Evolutionary conservation across 2,113 vertebrate species (phyloP), one percentile per base, ranked within the genome.

Genomic region (Eolophus roseicapilla): DNA sequence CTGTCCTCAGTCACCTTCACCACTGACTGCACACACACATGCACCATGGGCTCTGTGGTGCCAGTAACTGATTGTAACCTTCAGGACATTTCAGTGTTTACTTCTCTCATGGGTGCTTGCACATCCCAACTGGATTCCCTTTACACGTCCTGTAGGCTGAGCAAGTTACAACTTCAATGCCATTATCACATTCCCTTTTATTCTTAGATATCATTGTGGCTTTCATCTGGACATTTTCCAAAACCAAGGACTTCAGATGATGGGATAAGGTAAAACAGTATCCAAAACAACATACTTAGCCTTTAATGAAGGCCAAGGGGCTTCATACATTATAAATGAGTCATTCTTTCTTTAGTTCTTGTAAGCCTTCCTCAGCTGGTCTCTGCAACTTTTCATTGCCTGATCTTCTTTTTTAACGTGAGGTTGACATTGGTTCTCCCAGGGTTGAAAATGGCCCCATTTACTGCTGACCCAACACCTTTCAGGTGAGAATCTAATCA

Each of bases 301-400:
- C 37, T 82, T 91, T 88, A 90, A 90, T 81, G 92, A 96, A 80
- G 90, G 71, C 55, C 79, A 74, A 39, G 59, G 53, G 63, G 14
- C 55, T 93, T 65, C 15, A 86, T 88, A 18, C 35, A 92, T 94
- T 86, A 90, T 95, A 92, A 91, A 91, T 67, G 55, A 90, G 11
- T 11, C 17, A 8, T 77, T 86, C 49, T 82, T 90, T 85, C 78
- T 92, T 95, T 74, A 91, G 90, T 50, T 82, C 68, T 59, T 46
- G 44, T 20, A 85, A 91, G 25, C 9, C 46, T 82, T 88, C 20
- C 55, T 88, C 41, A 77, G 79, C 46, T 83, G 49, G 49, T 67
- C 35, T 88, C 49, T 90, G 68, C 75, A 80, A 57, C 24, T 15
- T 3, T 85, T 73, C 50, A 78, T 76, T 41, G 20, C 11, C 19